Conservation (phyloP, 2,797 vertebrate species). For the Aselliscus stoliczkanus region DNA sequence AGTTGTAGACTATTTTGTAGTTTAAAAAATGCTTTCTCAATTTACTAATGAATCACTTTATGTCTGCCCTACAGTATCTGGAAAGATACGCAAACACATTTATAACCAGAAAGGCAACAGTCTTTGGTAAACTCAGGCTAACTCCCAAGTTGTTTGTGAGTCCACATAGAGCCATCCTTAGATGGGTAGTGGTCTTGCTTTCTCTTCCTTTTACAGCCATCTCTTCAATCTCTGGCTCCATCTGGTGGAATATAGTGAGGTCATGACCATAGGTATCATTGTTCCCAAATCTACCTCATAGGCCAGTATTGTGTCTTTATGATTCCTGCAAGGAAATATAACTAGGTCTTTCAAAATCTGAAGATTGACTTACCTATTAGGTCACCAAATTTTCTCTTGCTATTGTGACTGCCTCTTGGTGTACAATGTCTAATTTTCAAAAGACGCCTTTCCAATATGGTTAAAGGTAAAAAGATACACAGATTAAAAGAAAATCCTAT, state of each 20-base stretch:
- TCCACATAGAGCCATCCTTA: background rate
- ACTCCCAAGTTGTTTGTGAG: background rate
- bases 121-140: background rate
- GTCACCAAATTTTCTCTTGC: background rate
- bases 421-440: background rate
- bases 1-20: background rate
- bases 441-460: background rate
- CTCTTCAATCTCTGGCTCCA: conserved; percentile 73
- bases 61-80: background rate
- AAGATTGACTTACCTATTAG: background rate
- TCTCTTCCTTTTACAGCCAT: background rate
- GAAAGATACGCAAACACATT: background rate
- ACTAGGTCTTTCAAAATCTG: background rate
- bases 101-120: background rate
- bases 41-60: background rate
- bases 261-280: background rate
- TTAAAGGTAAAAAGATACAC: background rate
- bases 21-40: background rate
- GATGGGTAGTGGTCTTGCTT: conserved; percentile 36
- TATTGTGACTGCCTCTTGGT: background rate
- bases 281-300: background rate
- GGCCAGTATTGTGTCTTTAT: background rate
- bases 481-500: background rate
- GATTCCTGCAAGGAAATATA: background rate
- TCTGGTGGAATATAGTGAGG: conserved; percentile 63